Evolutionary conservation across 2,113 vertebrate genomes (phyloP), one percentile per base, ranked within the genome.

Genomic region (Eleginops maclovinus): DNA sequence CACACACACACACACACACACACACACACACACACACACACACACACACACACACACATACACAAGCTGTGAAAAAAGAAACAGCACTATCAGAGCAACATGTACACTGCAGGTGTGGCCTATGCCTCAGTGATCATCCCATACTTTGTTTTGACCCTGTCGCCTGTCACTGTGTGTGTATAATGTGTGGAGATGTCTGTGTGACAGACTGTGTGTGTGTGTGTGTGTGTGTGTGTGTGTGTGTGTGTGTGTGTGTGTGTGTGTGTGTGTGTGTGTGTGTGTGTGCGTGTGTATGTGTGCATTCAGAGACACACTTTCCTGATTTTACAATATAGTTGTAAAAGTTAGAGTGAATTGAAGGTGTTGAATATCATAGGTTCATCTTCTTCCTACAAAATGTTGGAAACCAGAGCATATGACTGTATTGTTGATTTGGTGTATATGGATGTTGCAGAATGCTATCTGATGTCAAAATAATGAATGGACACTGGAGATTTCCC

Each of bases 81-180:
- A 81, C 85, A 79, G 87, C 86, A 89, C 87, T 54, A 85, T 90
- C 84, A 89, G 72, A 83, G 83, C 77, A 80, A 77, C 90, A 73
- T 82, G 87, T 83, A 86, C 83, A 80, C 70, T 82, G 72, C 77
- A 72, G 72, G 73, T 85, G 84, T 69, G 87, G 69, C 77, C 87
- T 79, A 44, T 70, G 81, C 84, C 80, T 89, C 85, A 84, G 87
- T 91, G 87, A 91, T 91, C 75, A 88, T 88, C 63, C 82, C 86
- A 67, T 88, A 83, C 89, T 91, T 88, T 89, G 88, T 85, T 66
- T 63, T 47, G 82, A 79, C 73, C 77, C 79, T 74, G 84, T 82
- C 73, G 55, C 81, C 70, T 89, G 88, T 90, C 90, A 81, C 72
- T 28, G 31, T n/a, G 36, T 67, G 59, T 76, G 65, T 64, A 51